Percentiles rank a stretch among this genome's conserved stretches.
These are phyloP conservation scores for Gallirallus australis DNA, from an alignment of 2,797 vertebrate species.

Conservation along the genomic window DNA sequence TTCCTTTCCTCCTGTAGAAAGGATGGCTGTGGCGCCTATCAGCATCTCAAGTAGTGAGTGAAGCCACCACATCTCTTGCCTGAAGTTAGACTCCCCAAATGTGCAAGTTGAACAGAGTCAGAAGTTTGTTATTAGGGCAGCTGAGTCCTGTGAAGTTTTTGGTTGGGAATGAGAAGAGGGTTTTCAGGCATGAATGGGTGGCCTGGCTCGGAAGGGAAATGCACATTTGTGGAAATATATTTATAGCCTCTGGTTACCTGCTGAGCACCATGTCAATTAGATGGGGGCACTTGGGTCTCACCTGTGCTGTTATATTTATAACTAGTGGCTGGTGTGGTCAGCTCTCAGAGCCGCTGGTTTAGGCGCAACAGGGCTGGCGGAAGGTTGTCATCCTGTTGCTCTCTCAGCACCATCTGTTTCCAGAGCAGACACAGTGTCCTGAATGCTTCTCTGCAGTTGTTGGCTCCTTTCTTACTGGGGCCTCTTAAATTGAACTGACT, in stretches of 20 bases:
- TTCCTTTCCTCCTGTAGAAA: not conserved
- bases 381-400: not conserved
- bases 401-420: not conserved
- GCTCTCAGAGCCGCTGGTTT: not conserved
- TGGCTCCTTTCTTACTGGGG: not conserved
- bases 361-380: not conserved
- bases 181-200: not conserved
- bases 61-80: not conserved
- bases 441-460: not conserved
- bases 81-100: not conserved
- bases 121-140: not conserved
- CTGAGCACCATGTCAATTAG: not conserved
- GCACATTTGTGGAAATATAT: not conserved
- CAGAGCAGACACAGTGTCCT: not conserved
- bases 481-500: not conserved
- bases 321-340: not conserved
- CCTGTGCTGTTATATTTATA: not conserved
- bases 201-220: not conserved
- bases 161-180: not conserved
- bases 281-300: not conserved
- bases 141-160: not conserved
- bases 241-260: not conserved
- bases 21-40: not conserved
- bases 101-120: not conserved
- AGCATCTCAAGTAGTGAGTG: not conserved